Base-by-base conservation (phyloP, 2,113 vertebrate species). In the Istiophorus platypterus region DNA sequence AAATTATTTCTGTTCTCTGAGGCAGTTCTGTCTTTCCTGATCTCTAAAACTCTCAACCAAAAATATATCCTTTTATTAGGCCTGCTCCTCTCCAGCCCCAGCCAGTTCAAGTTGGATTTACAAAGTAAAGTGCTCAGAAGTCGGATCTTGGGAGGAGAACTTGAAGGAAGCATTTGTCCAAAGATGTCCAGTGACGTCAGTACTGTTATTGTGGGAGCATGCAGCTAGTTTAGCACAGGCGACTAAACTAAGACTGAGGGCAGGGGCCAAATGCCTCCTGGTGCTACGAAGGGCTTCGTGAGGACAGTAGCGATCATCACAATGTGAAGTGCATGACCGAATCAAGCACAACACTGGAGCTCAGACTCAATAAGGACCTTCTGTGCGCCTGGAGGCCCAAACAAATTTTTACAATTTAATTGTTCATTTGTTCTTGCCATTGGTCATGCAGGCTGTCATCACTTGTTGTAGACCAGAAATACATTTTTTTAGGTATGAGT, bases 141-240 rank as follows among this genome's bases (percentile, higher is more conserved):
- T 80, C 80, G 5, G 54, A 87, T 68, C 6, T 70, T 11, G 9
- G 15, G 17, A 41, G 20, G 69, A n/a, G 75, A 47, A 34, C 87
- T 0, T 91, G 88, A 93, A 93, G 22, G 85, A 84, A 82, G 69
- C 94, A 66, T 18, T 61, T 59, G 84, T 92, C 88, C 74, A 89
- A 78, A 1, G 66, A 75, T 87, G 88, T 71, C 81, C 71, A 79
- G 85, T 95, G 95, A 95, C 95, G 94, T 96, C 94, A 95, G 41
- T 69, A 82, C 51, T 89, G 90, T 92, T 94, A 94, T 95, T 94
- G 89, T 92, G 91, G 89, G 93, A 88, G 86, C 90, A 66, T 77
- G 92, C 92, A 85, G 89, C 88, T 70, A 27, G 78, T 92, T 86
- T 45, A 92, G 84, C 78, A 78, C 90, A 86, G 80, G 57, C 63